A percentile compares a stretch with the other conserved stretches of the same genome.
Conservation (phyloP, 2,113 vertebrate genomes). For the Opisthocomus hoazin region DNA sequence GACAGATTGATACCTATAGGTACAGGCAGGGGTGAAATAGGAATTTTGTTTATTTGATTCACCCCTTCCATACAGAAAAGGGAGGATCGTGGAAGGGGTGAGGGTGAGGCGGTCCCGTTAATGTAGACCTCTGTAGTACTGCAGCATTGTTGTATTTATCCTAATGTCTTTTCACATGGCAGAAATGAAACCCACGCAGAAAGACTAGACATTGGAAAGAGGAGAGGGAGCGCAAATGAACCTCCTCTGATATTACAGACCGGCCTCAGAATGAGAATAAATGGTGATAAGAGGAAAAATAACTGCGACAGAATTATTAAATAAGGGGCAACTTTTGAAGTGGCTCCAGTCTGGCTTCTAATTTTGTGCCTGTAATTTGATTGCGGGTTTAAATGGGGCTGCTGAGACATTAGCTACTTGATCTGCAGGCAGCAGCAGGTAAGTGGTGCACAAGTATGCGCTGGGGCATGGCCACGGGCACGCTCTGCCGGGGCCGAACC, state of each 20-base stretch:
- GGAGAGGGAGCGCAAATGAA: background rate
- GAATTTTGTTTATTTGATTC: background rate
- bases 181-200: background rate
- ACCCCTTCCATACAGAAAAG: background rate
- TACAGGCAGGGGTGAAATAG: background rate
- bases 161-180: background rate
- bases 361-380: constrained; percentile 50
- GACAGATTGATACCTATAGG: background rate
- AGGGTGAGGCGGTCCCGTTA: background rate
- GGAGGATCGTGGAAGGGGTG: background rate
- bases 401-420: constrained; percentile 10
- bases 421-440: constrained; percentile 16
- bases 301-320: constrained; percentile 32
- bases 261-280: constrained; percentile 27
- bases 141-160: background rate
- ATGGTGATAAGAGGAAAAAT: constrained; percentile 41
- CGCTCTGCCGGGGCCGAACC: background rate
- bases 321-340: constrained; percentile 50
- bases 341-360: constrained; percentile 64
- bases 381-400: constrained; percentile 49
- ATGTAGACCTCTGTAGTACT: background rate
- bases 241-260: background rate
- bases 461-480: background rate
- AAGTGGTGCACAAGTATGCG: background rate
- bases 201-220: background rate